Evolutionary conservation across 2,888 invertebrate species (phyloP), one percentile per base, ranked within the genome.

Genomic region (Capitulum mitella): DNA sequence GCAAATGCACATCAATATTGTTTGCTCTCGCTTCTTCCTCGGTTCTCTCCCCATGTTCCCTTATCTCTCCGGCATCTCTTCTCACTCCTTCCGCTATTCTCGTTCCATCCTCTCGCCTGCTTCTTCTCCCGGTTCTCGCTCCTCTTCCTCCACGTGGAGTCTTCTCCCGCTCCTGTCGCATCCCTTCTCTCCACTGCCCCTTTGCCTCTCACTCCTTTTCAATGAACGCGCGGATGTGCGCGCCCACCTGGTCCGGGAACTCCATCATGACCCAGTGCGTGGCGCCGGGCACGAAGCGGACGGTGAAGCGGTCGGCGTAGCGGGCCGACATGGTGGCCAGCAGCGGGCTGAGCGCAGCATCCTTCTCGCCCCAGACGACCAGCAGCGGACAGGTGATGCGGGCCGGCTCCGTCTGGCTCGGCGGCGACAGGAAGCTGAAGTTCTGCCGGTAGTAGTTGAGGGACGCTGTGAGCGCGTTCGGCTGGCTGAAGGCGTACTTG

Each of bases 401-500:
- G 3, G 70, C 19, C 64, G 34, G 1, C 64, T 32, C 16, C 12
- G 29, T 1, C 14, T 3, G 61, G 16, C 3, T 14, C 19, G 6
- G 26, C 10, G 10, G 40, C 70, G 1, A 10, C 22, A 0, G 5
- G 26, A 26, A 58, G 26, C 70, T 40, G 26, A 70, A 40, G 40
- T 37, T 79, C 70, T 79, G 86, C 79, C 90, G 85, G 83, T 90
- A 90, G 84, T 89, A 90, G 83, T 90, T 89, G 26, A 90, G 83
- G 0, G 89, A 88, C 1, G 87, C 85, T 1, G 88, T 89, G 58
- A 89, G 84, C 0, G 89, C 88, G 82, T 84, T 89, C 89, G 86
- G 37, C 83, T 88, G 88, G 64, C 88, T 86, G 82, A 88, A 90
- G 84, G 88, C 88, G 83, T 88, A 90, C 83, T 89, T 89, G 84